phyloP scores from a whole-genome alignment of 2,888 invertebrate species.

The Pedicia rivosa region DNA sequence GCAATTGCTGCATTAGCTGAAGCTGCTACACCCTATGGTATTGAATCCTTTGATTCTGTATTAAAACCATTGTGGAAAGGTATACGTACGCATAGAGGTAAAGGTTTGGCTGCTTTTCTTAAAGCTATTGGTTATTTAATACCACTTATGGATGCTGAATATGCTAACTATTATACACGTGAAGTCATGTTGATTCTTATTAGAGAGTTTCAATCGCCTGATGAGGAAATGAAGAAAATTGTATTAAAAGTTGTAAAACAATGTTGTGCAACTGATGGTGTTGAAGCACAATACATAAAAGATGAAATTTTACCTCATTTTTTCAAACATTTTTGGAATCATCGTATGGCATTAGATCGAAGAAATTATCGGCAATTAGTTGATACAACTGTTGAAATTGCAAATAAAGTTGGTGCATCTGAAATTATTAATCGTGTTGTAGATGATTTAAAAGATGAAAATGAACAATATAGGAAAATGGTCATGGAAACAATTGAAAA shows the following conservation, averaged over 20 bases:
- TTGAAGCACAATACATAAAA: slow-evolving; percentile 97
- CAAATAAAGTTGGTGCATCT: slow-evolving; percentile 98
- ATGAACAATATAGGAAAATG: slow-evolving; percentile 99
- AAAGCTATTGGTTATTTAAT: slow-evolving; percentile 99
- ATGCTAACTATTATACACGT: slow-evolving; percentile 97
- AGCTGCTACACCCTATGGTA: slow-evolving; percentile 98
- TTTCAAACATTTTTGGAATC: slow-evolving; percentile 99
- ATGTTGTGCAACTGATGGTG: slow-evolving; percentile 99
- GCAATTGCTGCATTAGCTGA: slow-evolving; percentile 97
- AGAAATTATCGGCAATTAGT: slow-evolving; percentile 96
- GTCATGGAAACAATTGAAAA: slow-evolving; percentile 99
- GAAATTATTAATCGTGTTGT: slow-evolving; percentile 98
- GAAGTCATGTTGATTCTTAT: slow-evolving; percentile 89
- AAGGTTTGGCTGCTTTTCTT: slow-evolving; percentile 96
- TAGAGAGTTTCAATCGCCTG: slow-evolving; percentile 98
- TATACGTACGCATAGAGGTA: slow-evolving; percentile 77
- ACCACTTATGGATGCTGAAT: slow-evolving; percentile 99
- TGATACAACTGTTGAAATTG: slow-evolving; percentile 99
- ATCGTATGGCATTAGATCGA: slow-evolving; percentile 96
- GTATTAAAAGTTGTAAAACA: slow-evolving; percentile 99
- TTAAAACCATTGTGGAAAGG: slow-evolving; percentile 99
- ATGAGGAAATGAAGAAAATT: slow-evolving; percentile 99
- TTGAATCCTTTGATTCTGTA: slow-evolving; percentile 98
- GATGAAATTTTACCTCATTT: slow-evolving; percentile 97
- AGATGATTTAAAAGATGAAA: slow-evolving; percentile 98